Evolutionary conservation across 1,140 invertebrate genomes (phyloP), one percentile per base, ranked within the genome.

Genomic region (Aradophagus sp.): DNA sequence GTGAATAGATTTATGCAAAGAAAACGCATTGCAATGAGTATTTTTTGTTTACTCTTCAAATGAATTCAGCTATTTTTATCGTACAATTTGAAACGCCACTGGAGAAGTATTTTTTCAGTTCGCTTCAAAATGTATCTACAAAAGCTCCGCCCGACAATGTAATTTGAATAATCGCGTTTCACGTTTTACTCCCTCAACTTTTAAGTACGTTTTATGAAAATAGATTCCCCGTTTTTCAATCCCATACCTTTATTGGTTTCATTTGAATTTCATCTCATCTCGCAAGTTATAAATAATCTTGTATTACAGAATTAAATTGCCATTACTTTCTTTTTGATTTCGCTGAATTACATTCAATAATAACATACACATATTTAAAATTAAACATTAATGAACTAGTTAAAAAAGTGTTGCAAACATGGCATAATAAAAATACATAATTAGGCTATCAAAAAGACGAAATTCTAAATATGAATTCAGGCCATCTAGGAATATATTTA

Each of bases 151-250:
- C 41, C 31, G 27, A 35, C 52, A 52, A 50, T 66, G 62, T 52
- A 42, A 67, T 67, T 67, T 67, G 53, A 58, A 67, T 67, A 67
- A 67, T 38, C 14, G 38, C 52, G 32, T 58, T 66, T 38, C 44
- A 42, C 42, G 34, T 42, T 63, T 63, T 32, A 32, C 52, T 65
- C 44, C 12, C 36, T 52, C 53, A 12, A n/a, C 36, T 58, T 50
- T 58, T 56, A 66, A 66, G 23, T 34, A 10, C 31, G 34, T 48
- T 66, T 42, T 42, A 17, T 48, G 44, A 50, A 50, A 50, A 56
- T 56, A 56, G 16, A 13, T 56, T 56, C 27, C 11, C n/a, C 12
- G 15, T 29, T 20, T 53, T 52, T 19, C 15, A 19, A 23, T 32
- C 32, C 23, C 2, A 41, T 27, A 34, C 34, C 38, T 26, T 35